Percentiles rank a stretch among this genome's conserved stretches.
phyloP scores from a whole-genome alignment of 35 echinoderm and acorn worm genomes.

The Ophiothrix spiculata region DNA sequence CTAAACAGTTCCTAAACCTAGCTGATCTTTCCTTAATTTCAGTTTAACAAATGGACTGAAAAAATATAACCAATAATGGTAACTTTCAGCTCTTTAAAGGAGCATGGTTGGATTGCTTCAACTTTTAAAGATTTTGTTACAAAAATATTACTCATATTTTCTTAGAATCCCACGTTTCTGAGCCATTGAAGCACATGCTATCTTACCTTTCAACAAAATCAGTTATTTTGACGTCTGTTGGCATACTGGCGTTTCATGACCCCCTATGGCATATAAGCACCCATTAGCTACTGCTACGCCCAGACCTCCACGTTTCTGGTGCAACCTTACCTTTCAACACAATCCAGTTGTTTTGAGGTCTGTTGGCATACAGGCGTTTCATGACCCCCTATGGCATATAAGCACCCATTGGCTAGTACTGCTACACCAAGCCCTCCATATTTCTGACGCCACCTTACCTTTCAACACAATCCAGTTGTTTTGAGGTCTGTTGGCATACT shows the following conservation, averaged over 20 bases:
- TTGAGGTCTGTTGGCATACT: slow-evolving; percentile 75
- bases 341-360: slow-evolving; percentile 84
- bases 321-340: slow-evolving; percentile 96
- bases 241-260: slow-evolving; percentile 82
- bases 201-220: slow-evolving; percentile 93
- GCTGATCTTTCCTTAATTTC: too few relatives aligned
- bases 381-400: slow-evolving; percentile 90
- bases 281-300: slow-evolving; percentile 82
- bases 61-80: too few relatives aligned
- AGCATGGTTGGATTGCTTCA: too few relatives aligned
- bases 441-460: slow-evolving; percentile 83
- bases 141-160: too few relatives aligned
- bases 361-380: slow-evolving; percentile 83
- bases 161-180: too few relatives aligned
- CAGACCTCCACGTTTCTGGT: slow-evolving; percentile 71
- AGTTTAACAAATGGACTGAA: too few relatives aligned
- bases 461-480: slow-evolving; percentile 93
- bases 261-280: slow-evolving; percentile 84
- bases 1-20: too few relatives aligned
- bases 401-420: slow-evolving; percentile 77
- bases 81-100: too few relatives aligned
- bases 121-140: too few relatives aligned
- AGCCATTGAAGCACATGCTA: too few relatives aligned
- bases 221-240: slow-evolving; percentile 85
- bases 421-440: slow-evolving; percentile 75